Evolutionary conservation across 2,113 vertebrate species (phyloP).

Genomic region (Pomatorhinus ruficollis): DNA sequence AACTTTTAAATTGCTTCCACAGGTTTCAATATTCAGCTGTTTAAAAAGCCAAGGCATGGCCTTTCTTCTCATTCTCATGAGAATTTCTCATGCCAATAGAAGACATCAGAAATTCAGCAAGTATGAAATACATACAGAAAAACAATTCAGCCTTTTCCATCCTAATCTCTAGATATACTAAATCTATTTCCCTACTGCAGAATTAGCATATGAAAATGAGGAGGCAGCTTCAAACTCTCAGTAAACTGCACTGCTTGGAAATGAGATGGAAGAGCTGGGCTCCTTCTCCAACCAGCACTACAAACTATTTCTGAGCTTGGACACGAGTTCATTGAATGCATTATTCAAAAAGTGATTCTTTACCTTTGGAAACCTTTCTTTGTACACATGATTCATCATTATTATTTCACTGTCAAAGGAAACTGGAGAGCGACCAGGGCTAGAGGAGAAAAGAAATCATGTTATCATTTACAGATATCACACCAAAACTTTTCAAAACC

Average conservation of each 20-base stretch:
- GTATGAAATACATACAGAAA: not conserved
- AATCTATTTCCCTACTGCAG: not conserved
- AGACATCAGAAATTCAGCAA: not conserved
- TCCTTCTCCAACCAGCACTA: not conserved
- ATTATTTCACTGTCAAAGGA: conserved; percentile 98
- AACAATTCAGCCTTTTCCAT: not conserved
- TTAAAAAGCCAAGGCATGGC: not conserved
- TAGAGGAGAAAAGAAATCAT: conserved; percentile 68
- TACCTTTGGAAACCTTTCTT: conserved; percentile 98
- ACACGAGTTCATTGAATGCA: not conserved
- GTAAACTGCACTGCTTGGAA: not conserved
- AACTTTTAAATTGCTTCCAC: not conserved
- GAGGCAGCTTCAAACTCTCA: not conserved
- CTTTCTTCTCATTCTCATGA: not conserved
- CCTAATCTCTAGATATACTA: not conserved
- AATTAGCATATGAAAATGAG: not conserved
- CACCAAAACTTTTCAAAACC: not conserved
- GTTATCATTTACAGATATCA: not conserved
- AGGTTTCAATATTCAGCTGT: not conserved
- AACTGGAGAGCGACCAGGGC: conserved; percentile 93
- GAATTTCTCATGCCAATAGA: not conserved
- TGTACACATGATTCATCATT: conserved; percentile 99
- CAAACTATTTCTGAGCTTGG: not conserved
- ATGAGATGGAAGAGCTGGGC: not conserved
- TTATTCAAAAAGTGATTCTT: conserved; percentile 49